phyloP scores from a whole-genome alignment of 2,113 vertebrate genomes.

The Percopsis transmontana region DNA sequence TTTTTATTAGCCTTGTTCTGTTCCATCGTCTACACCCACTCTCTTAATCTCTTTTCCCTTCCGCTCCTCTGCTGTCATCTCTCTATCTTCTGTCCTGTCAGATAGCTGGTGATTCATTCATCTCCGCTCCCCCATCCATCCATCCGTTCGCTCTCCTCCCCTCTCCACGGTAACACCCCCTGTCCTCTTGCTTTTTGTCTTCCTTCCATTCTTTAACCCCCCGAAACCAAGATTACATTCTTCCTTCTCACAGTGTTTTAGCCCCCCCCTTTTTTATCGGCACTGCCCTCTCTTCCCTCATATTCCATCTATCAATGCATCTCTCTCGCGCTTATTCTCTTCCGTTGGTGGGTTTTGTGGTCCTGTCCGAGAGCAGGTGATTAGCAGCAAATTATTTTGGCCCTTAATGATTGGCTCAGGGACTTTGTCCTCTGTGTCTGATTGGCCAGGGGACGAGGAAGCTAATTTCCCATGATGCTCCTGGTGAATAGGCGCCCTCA shows the following conservation, averaged over 20 bases:
- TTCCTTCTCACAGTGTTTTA: neutral
- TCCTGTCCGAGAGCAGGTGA: slow-evolving; percentile 73
- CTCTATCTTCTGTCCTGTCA: too few species aligned
- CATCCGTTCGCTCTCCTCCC: neutral
- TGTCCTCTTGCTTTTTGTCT: neutral
- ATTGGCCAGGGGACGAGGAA: slow-evolving; percentile 74
- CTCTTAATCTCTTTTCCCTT: too few species aligned
- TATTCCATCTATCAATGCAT: neutral
- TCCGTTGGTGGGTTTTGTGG: slow-evolving; percentile 20
- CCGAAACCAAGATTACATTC: too few species aligned
- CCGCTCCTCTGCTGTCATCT: too few species aligned
- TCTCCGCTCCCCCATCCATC: neutral
- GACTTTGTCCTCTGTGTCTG: slow-evolving; percentile 70
- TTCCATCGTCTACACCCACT: too few species aligned
- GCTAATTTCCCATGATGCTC: slow-evolving; percentile 82
- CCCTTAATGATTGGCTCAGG: slow-evolving; percentile 79
- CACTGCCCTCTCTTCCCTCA: neutral
- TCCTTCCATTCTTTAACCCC: neutral
- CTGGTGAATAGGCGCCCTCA: slow-evolving; percentile 79
- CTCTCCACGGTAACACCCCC: too few species aligned
- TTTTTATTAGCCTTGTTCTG: neutral
- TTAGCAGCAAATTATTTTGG: slow-evolving; percentile 82
- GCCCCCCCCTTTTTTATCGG: neutral
- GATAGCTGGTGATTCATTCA: too few species aligned
- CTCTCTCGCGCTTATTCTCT: slow-evolving; percentile 16